Base-by-base conservation (phyloP, 2,113 vertebrate genomes). In the Aspidoscelis tigris region DNA sequence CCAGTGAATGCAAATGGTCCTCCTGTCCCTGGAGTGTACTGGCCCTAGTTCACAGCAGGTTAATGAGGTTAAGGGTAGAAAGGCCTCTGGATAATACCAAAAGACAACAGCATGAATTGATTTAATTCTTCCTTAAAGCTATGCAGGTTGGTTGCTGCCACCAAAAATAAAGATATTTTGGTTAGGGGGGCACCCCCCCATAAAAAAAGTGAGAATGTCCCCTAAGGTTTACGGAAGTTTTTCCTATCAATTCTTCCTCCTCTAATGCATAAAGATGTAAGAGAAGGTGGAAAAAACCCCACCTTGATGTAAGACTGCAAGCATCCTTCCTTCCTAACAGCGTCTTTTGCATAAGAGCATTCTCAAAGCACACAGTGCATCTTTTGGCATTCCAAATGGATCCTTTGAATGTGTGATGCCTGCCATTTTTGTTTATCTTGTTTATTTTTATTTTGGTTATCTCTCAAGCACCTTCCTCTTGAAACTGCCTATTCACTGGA, bases 401-500 rank as follows among this genome's bases (percentile, higher is more conserved):
- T 26, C 3, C n/a, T 84, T 90, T 33, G 50, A 44, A 84, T 76
- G 64, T 68, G 61, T 88, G 86, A 72, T 78, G 84, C 65, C 79
- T 86, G 41, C 47, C 75, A 65, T 44, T 5, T 33, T 8, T 43
- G 58, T 61, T 61, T 18, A 61, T 82, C 43, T 65, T 80, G 68
- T 73, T 78, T 82, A 61, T 39, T 61, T 26, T 14, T 76, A 18
- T 76, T 55, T n/a, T 76, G 87, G 41, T 84, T 74, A 81, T 91
- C 78, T 88, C 86, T 72, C 3, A 71, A 33, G 87, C 58, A 33
- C 86, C 73, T 76, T 77, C 7, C 70, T 86, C 58, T 84, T 84
- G 21, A 83, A 87, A 89, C 14, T 71, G 65, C 24, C 82, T 81
- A 77, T 75, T 76, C 80, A 87, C 55, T 87, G 85, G 88, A 88